These are phyloP conservation scores for Oncopodura yosiiana DNA, from an alignment of 1,140 invertebrate species.

Conservation along the genomic window DNA sequence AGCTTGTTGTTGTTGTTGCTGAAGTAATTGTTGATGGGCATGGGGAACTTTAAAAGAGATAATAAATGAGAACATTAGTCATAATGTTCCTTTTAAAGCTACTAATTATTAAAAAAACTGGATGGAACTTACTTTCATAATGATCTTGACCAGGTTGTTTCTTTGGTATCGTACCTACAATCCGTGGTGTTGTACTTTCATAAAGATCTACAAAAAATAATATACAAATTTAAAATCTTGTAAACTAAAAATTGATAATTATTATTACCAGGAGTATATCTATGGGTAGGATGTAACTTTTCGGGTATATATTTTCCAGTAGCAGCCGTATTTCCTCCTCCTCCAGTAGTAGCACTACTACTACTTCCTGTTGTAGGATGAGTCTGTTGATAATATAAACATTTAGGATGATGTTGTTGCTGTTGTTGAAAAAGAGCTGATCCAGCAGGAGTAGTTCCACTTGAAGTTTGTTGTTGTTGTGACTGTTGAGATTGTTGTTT, in stretches of 20 bases:
- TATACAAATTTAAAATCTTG: slow-evolving; percentile 1
- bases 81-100: too few species aligned
- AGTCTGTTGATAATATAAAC: slow-evolving; percentile 33
- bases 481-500: slow-evolving; percentile 9
- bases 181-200: slow-evolving; percentile 42
- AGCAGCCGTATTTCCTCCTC: background rate
- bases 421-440: slow-evolving; percentile 7
- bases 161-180: slow-evolving; percentile 69
- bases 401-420: slow-evolving; percentile 34
- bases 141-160: slow-evolving; percentile 32
- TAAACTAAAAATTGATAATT: background rate
- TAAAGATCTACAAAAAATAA: slow-evolving; percentile 28
- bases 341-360: background rate
- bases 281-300: slow-evolving; percentile 33
- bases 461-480: slow-evolving; percentile 1
- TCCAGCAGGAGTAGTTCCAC: too few species aligned
- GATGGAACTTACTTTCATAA: too few species aligned
- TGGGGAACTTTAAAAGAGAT: too few species aligned
- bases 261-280: slow-evolving; percentile 32
- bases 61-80: too few species aligned
- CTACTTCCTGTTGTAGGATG: background rate
- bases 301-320: slow-evolving; percentile 33
- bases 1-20: slow-evolving; percentile 44
- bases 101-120: too few species aligned
- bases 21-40: slow-evolving; percentile 36